Evolutionary conservation across 2,888 invertebrate species (phyloP), one percentile per base, ranked within the genome.

Genomic region (Muschampia plurimacula): DNA sequence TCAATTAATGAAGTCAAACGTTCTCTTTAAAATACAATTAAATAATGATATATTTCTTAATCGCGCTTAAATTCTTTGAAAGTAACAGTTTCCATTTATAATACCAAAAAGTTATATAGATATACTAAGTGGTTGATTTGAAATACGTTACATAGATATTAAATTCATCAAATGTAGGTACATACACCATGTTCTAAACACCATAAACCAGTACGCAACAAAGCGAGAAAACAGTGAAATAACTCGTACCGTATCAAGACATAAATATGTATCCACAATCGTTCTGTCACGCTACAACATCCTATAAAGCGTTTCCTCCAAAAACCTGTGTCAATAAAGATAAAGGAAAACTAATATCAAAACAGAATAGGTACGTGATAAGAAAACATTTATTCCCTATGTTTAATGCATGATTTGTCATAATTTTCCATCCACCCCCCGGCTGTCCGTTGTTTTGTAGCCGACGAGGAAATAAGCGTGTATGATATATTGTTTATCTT

Each of bases 351-450:
- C 93, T 93, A 93, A 94, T 94, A 93, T 93, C 91, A 90, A 90
- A 93, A 92, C 93, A 93, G 90, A 92, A 91, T 93, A 93, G 93
- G 92, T 90, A 93, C 94, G 94, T 94, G 94, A 93, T 94, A 93
- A 93, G 94, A 93, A 93, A 94, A 94, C 94, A 94, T 94, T 94
- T 93, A 94, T 94, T 93, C 93, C 91, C 93, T 87, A 93, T 94
- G 94, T 94, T 94, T 94, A 94, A 94, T 94, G 93, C 93, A 94
- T 93, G 93, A 93, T 94, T 93, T 93, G 93, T 93, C 93, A 93
- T 93, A 94, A 93, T 94, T 94, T 90, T 86, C 90, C 90, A 88
- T 68, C 86, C 90, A 88, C 89, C 90, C 92, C 90, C 87, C 82
- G 84, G 83, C 80, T 82, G 87, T 83, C 86, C 87, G 90, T 92